A percentile compares a stretch with the other conserved stretches of the same genome.
Conservation (phyloP, 2,888 invertebrate genomes). For the Dryomyza anilis region DNA sequence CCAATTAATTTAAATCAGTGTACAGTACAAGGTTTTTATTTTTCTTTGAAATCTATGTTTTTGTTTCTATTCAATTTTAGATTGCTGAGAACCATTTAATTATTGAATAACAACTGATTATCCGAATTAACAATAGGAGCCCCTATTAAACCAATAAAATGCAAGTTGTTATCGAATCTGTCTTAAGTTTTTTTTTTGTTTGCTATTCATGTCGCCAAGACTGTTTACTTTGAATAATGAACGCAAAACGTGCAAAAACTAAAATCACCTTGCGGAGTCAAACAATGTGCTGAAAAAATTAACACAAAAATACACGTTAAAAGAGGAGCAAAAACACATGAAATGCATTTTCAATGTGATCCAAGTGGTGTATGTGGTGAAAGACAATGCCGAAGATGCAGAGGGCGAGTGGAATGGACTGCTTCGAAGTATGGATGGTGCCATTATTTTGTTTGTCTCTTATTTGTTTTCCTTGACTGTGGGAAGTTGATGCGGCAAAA, state of each 20-base stretch:
- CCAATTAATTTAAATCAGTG: too few species aligned
- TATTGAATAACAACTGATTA: too few species aligned
- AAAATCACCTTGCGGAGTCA: neutral
- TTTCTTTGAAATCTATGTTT: too few species aligned
- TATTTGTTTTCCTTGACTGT: neutral
- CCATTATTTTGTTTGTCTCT: too few species aligned
- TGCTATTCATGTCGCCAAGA: neutral
- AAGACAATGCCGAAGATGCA: too few species aligned
- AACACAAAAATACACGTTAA: neutral
- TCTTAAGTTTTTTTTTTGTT: neutral
- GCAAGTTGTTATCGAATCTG: neutral
- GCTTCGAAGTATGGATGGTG: neutral
- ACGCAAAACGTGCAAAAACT: neutral
- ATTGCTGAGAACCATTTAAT: too few species aligned
- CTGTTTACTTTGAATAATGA: neutral
- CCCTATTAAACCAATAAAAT: neutral
- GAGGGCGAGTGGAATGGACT: too few species aligned
- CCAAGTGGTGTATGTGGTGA: too few species aligned
- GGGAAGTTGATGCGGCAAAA: conserved; percentile 28
- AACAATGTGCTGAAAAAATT: neutral
- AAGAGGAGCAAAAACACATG: neutral
- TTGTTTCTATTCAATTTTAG: too few species aligned
- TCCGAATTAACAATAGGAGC: neutral
- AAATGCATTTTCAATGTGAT: neutral
- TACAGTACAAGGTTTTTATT: too few species aligned